Evolutionary conservation across 2,888 invertebrate genomes (phyloP).

Genomic region (Lagria hirta): DNA sequence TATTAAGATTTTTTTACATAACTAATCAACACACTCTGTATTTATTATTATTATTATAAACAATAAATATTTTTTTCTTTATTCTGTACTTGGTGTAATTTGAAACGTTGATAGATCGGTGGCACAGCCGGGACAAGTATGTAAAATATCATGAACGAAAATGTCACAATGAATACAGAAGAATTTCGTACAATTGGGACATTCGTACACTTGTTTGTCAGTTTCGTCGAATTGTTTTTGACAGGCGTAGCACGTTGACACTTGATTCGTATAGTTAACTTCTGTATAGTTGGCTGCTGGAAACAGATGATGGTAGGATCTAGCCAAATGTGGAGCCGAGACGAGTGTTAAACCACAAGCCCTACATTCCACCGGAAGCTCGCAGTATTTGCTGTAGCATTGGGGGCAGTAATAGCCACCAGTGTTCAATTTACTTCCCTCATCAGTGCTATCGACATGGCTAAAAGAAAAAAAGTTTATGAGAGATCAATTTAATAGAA

Average conservation of each 20-base stretch:
- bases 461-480: constrained; percentile 54
- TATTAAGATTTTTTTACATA: constrained; percentile 2
- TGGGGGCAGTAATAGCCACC: constrained; percentile 91
- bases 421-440: constrained; percentile 67
- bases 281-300: constrained; percentile 87
- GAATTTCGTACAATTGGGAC: constrained; percentile 73
- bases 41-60: constrained; percentile 15
- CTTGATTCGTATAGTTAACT: constrained; percentile 61
- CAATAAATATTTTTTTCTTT: constrained; percentile 8
- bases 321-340: constrained; percentile 95
- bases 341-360: constrained; percentile 94
- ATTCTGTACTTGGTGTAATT: constrained; percentile 33
- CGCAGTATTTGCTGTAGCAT: constrained; percentile 97
- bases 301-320: constrained; percentile 97
- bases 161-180: constrained; percentile 97
- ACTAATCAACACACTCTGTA: too few relatives aligned
- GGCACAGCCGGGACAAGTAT: constrained; percentile 97
- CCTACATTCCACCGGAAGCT: constrained; percentile 95
- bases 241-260: constrained; percentile 72
- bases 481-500: too few relatives aligned
- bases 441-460: constrained; percentile 76
- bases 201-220: constrained; percentile 83
- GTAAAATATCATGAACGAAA: constrained; percentile 89
- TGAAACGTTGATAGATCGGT: constrained; percentile 61
- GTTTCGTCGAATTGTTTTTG: constrained; percentile 65